Evolutionary conservation across 2,113 vertebrate genomes (phyloP).

Genomic region (Hippolais icterina): DNA sequence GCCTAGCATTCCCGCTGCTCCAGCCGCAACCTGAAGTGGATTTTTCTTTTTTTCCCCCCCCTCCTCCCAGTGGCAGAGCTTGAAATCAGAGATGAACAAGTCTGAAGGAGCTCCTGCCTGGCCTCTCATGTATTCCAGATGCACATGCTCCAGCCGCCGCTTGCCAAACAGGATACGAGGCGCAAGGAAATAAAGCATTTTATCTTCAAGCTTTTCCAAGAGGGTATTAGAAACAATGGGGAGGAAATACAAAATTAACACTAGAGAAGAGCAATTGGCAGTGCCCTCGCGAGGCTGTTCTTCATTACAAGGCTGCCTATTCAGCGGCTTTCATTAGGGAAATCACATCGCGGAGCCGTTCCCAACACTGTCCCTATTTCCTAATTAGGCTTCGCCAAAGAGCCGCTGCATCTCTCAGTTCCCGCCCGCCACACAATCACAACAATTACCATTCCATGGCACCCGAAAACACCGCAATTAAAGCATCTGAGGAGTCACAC

Average conservation of each 20-base stretch:
- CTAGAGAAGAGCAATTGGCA: constrained; percentile 62
- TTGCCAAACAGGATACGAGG: constrained; percentile 58
- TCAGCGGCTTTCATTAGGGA: constrained; percentile 62
- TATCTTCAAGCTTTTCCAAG: constrained; percentile 59
- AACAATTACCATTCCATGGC: constrained; percentile 26
- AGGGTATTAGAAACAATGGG: constrained; percentile 55
- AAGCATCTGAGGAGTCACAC: constrained; percentile 11
- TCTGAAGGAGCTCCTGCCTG: constrained; percentile 15
- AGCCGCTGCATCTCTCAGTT: constrained; percentile 15
- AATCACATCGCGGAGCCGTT: constrained; percentile 42
- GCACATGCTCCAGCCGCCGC: background rate
- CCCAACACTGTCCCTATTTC: constrained; percentile 50
- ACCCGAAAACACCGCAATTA: constrained; percentile 44
- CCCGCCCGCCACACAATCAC: background rate
- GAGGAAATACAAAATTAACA: constrained; percentile 68
- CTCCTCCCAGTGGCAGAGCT: background rate
- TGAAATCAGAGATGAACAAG: constrained; percentile 26
- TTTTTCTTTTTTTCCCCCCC: background rate
- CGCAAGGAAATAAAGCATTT: constrained; percentile 32
- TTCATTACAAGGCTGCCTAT: constrained; percentile 36
- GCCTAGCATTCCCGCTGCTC: background rate
- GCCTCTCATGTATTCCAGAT: constrained; percentile 53
- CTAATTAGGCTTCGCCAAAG: constrained; percentile 59
- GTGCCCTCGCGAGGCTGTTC: background rate
- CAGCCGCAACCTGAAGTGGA: background rate